Base-by-base conservation (phyloP, 2,797 vertebrate species). In the Manis crassicaudata region DNA sequence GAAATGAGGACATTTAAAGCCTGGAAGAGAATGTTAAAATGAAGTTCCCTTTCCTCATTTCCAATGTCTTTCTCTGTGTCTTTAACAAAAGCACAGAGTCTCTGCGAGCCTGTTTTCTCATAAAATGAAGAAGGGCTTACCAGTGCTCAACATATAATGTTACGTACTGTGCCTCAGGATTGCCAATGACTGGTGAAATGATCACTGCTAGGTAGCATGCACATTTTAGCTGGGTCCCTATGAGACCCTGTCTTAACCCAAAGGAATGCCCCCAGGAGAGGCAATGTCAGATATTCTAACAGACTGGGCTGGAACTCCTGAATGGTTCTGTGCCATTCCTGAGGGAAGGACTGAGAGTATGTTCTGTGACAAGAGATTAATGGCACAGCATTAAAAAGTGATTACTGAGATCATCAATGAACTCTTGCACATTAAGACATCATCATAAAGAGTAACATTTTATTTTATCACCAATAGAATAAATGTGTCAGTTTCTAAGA, bases 371-470 rank as follows among this genome's bases (percentile, higher is more conserved):
- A 37, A 85, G 43, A 17, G 95, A 70, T 72, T 56, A 81, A 94
- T 84, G 27, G 89, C 10, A 86, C 17, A 58, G 17, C 50, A 50
- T 67, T 67, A 54, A 37, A 29, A 87, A 60, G n/a, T 79, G 23
- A 25, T 27, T 21, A 77, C 29, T 18, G 13, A 58, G 14, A 40
- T 72, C 80, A 86, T n/a, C 18, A 52, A 63, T 50, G 62, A 88
- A 83, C 14, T 35, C 7, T n/a, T 67, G 84, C 3, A 88, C 46
- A 25, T 75, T 86, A 75, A 70, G 65, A 52, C 16, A 81, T 43
- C 32, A 60, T 56, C 35, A 88, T 80, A 70, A 85, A 88, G 72
- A 92, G 62, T 35, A 67, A 70, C 27, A 93, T n/a, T 77, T 82
- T n/a, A 92, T 94, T 58, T 17, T 14, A 93, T 63, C 63, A 40